Base-by-base conservation (phyloP, 2,888 invertebrate genomes). In the Hypselothyrea guttata region DNA sequence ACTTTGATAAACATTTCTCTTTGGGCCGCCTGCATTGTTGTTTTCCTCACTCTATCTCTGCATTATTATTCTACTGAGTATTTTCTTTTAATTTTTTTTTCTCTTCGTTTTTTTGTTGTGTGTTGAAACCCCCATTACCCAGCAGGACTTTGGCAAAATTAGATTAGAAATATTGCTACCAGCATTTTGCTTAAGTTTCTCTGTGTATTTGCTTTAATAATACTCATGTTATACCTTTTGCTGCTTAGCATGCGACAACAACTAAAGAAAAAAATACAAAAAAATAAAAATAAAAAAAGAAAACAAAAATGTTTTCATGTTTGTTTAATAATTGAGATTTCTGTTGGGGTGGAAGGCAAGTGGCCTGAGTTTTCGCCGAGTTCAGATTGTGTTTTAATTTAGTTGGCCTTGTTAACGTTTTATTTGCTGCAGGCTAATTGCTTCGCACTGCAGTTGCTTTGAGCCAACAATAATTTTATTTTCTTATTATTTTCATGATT, bases 101-200 rank as follows among this genome's bases (percentile, higher is more conserved):
- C 15, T 35, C 22, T 16, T 16, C 8, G 9, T 13, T 37, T 37
- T 37, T 37, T 37, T 33, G 13, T 15, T 4, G 9, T 1, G 8
- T 11, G 16, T 22, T 11, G 16, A 9, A 4, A 15, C 44, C 48
- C 63, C 78, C 48, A 56, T 62, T 62, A 58, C 33, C 22, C 45
- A 30, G 30, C 71, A 31, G 49, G 64, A 66, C 74, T 76, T 79
- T 84, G 65, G 58, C 61, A 66, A 84, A 85, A 85, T 85, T 87
- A 84, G 87, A 87, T 85, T 85, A 85, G 74, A 82, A 87, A 85
- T 84, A 86, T 81, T 71, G 86, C 84, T 86, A 70, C 73, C 71
- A 85, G 84, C 86, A 84, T 82, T 78, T 77, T 66, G 71, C 61
- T 64, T 8, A 8, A 9, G 5, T 70, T 65, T 58, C 64, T 58